Percentiles rank a stretch among this genome's conserved stretches.
phyloP scores from a whole-genome alignment of 2,113 vertebrate genomes.

The Corythaeola cristata region DNA sequence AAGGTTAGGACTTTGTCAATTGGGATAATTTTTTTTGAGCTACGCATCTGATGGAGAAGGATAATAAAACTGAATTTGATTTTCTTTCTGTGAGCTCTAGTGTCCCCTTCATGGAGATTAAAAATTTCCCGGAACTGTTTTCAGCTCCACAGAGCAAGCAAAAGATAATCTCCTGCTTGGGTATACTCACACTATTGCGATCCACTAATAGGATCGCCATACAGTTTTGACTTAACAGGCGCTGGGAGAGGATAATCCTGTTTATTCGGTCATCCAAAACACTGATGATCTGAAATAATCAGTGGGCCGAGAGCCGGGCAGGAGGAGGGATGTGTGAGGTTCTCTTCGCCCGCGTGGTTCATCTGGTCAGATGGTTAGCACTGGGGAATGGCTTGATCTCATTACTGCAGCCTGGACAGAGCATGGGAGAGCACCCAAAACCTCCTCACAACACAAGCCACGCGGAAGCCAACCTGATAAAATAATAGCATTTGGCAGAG shows the following conservation, averaged over 20 bases:
- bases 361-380: neutral
- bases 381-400: neutral
- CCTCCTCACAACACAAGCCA: neutral
- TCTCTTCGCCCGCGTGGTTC: neutral
- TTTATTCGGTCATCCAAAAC: slow-evolving; percentile 58
- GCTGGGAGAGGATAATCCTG: slow-evolving; percentile 64
- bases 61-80: slow-evolving; percentile 31
- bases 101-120: slow-evolving; percentile 56
- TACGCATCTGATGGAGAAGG: neutral
- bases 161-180: slow-evolving; percentile 59
- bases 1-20: neutral
- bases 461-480: neutral
- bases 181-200: neutral
- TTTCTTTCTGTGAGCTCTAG: slow-evolving; percentile 35
- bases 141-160: slow-evolving; percentile 34
- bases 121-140: slow-evolving; percentile 53
- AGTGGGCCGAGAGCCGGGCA: neutral
- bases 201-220: slow-evolving; percentile 47
- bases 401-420: neutral
- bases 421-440: neutral
- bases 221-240: slow-evolving; percentile 47
- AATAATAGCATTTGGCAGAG: neutral
- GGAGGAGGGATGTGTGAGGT: neutral
- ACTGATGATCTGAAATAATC: slow-evolving; percentile 57
- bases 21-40: neutral